Evolutionary conservation across 2,113 vertebrate species (phyloP).

Genomic region (Boulengerochromis microlepis): DNA sequence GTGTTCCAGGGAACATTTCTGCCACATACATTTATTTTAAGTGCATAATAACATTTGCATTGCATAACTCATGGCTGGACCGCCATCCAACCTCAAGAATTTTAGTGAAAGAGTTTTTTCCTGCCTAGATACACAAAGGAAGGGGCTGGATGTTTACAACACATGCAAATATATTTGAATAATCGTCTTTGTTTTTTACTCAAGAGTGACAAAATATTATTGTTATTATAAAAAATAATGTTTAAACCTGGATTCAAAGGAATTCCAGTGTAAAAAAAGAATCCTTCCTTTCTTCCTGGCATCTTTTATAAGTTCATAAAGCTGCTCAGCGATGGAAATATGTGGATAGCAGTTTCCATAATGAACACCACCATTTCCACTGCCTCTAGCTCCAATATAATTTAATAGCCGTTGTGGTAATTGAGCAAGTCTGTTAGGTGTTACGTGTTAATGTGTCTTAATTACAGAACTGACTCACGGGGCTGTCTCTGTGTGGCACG

Average conservation of each 20-base stretch:
- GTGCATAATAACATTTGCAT: not conserved
- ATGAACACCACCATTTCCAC: conserved; percentile 27
- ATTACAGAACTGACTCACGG: conserved; percentile 49
- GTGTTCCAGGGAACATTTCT: conserved; percentile 13
- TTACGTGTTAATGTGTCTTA: conserved; percentile 57
- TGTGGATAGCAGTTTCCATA: conserved; percentile 32
- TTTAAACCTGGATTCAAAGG: not conserved
- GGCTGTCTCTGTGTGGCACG: not conserved
- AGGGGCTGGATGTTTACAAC: not conserved
- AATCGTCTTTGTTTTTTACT: not conserved
- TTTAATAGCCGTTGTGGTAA: conserved; percentile 57
- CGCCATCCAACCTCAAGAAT: not conserved
- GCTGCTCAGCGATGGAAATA: conserved; percentile 20
- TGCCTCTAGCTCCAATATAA: conserved; percentile 34
- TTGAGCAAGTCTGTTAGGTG: conserved; percentile 55
- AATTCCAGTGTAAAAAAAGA: not conserved
- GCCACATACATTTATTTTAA: not conserved
- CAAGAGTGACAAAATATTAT: not conserved
- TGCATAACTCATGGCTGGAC: not conserved
- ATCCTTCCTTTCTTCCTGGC: not conserved
- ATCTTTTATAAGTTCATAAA: conserved; percentile 15
- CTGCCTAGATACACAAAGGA: not conserved
- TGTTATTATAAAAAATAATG: not conserved
- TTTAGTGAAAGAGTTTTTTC: not conserved
- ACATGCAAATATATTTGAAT: not conserved